Evolutionary conservation across 30 jellyfish, hydroid and myxozoan species (phyloP), one percentile per base, ranked within the genome.

Genomic region (Aurelia coerulea): DNA sequence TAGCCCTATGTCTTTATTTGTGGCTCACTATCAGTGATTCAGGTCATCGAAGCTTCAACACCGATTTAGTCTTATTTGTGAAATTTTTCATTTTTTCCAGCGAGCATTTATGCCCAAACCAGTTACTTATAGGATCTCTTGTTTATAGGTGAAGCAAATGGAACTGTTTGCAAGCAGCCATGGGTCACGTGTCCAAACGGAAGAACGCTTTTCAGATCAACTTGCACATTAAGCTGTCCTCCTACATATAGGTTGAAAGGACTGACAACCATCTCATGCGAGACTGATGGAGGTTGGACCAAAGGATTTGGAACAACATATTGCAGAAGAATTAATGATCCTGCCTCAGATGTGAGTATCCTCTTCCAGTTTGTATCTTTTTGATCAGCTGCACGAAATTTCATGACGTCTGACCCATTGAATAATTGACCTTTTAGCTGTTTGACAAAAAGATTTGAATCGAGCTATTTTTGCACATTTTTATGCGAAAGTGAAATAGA

Each of bases 221-320:
- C 64, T 5, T 94, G 99, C 59, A 23, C 87, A 41, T 33, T 89
- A 52, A 72, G 84, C 18, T 94, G 99, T 76, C 92, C 95, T 3
- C 7, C 91, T 4, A 89, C 97, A 13, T 79, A 83, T 67, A 69
- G 88, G 49, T 68, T 94, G 51, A 80, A 63, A 39, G 99, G 99
- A 42, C 68, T 75, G 58, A 62, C 81, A 1, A 16, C 94, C 51
- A 78, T 88, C 64, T 72, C 87, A 3, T 94, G 99, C 52, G 93
- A 88, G 23, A n/a, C 99, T n/a, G 49, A 80, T 66, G 99, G 96
- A 23, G 64, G 59, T 10, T 94, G 99, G 99, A 50, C 95, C 1
- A 66, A 86, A 23, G 85, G 86, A 18, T 71, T 51, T 33, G 46
- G 19, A 2, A 59, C 77, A 59, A 75, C 87, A 19, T 87, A 87